Evolutionary conservation across 2,888 invertebrate genomes (phyloP), one percentile per base, ranked within the genome.

Genomic region (Willowsia nigromaculata): DNA sequence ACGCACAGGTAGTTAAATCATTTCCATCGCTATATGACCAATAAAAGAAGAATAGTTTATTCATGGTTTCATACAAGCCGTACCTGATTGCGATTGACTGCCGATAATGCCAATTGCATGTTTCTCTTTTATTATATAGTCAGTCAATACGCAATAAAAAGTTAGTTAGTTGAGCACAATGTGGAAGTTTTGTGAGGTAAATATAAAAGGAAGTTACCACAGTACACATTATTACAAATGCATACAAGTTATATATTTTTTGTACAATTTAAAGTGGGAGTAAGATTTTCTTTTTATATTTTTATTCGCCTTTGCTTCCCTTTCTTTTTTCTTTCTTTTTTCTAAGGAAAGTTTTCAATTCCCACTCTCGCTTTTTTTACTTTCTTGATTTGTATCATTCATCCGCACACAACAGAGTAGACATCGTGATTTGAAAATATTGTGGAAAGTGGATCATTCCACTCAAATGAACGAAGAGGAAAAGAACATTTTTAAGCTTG

Each of bases 391-490:
- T 80, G 65, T 78, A 86, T 80, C 80, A 82, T 62, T 83, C 68
- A 83, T 83, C 65, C 83, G 47, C 43, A 68, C 56, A 68, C 30
- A 62, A 50, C 56, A 81, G 22, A 25, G 86, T 22, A 68, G 53
- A 27, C 62, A 81, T 81, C 87, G 71, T 81, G 87, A 87, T 87
- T 87, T 81, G 71, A 81, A 87, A 81, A 87, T 87, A 81, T 87
- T 87, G 71, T 81, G 81, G 30, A 87, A 87, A 87, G 87, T 87
- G 87, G 87, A 87, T 87, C 87, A 87, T 87, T 87, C 87, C 87
- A 87, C 81, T 87, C 59, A 87, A 87, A 81, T 81, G 87, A 78
- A 74, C 80, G 78, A 22, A 47, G 40, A 59, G 87, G 87, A 87
- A 81, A 87, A 87, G 81, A 81, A 47, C 71, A 68, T 81, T 87